Evolutionary conservation across 2,797 vertebrate genomes (phyloP).

Genomic region (Pachyuromys duprasi): DNA sequence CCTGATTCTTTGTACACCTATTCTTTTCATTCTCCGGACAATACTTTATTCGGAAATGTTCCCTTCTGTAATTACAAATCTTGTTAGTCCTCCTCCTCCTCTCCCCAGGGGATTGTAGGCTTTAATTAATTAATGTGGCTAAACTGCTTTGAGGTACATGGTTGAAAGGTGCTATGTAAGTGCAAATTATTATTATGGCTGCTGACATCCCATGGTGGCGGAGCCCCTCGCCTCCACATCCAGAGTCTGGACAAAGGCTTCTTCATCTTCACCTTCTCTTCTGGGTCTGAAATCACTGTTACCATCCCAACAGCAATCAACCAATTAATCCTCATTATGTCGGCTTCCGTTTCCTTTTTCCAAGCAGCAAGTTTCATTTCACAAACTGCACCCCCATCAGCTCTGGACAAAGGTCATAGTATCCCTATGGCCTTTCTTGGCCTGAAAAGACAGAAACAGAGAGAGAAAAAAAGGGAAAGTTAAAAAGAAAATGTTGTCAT

Average conservation of each 20-base stretch:
- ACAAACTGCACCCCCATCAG: conserved; percentile 84
- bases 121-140: conserved; percentile 83
- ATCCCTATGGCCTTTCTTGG: conserved; percentile 82
- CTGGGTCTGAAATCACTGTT: conserved; percentile 82
- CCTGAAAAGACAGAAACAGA: conserved; percentile 38
- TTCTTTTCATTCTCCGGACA: conserved; percentile 79
- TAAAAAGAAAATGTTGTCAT: neutral
- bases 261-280: conserved; percentile 84
- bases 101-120: conserved; percentile 78
- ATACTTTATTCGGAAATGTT: conserved; percentile 81
- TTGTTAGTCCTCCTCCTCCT: conserved; percentile 80
- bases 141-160: conserved; percentile 75
- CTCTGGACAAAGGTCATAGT: conserved; percentile 86
- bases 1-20: conserved; percentile 72
- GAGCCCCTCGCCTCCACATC: conserved; percentile 73
- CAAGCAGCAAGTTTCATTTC: conserved; percentile 85
- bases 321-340: conserved; percentile 87
- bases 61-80: conserved; percentile 82
- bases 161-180: conserved; percentile 81
- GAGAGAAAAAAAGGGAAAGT: neutral
- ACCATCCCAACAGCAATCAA: conserved; percentile 85
- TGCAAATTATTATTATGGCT: conserved; percentile 79
- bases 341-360: conserved; percentile 85
- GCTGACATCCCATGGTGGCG: conserved; percentile 72
- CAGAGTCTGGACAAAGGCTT: conserved; percentile 84